These are phyloP conservation scores for Plagiodera versicolora DNA, from an alignment of 2,888 invertebrate genomes.

Conservation along the genomic window DNA sequence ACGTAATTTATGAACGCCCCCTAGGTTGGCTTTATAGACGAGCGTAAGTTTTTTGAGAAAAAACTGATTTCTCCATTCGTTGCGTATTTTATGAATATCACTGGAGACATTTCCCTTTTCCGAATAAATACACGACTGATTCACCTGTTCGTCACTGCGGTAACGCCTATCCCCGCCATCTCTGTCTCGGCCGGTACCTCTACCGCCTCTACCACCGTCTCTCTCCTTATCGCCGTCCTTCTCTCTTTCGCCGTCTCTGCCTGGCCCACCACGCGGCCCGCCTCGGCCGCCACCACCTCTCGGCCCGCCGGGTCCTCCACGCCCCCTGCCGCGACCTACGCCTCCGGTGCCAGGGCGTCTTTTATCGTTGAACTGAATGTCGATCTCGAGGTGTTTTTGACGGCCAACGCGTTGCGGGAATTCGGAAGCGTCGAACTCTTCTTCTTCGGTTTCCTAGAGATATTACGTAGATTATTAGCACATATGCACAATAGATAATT, in stretches of 20 bases:
- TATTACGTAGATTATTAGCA: neutral
- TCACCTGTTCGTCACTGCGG: neutral
- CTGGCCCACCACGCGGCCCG: conserved; percentile 47
- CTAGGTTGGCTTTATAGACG: no score
- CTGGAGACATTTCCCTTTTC: no score
- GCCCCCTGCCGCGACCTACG: conserved; percentile 59
- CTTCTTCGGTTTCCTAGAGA: conserved; percentile 50
- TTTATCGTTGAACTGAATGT: conserved; percentile 83
- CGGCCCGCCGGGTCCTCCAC: conserved; percentile 53
- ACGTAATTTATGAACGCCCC: no score
- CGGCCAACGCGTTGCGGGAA: conserved; percentile 86
- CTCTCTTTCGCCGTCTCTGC: conserved; percentile 41
- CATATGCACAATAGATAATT: no score
- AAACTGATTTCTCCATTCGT: no score
- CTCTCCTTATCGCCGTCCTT: conserved; percentile 48
- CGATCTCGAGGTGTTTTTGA: conserved; percentile 84
- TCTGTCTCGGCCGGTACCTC: neutral
- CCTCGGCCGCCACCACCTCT: conserved; percentile 44
- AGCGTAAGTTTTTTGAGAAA: no score
- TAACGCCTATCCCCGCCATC: neutral
- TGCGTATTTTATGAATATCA: no score
- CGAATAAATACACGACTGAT: no score
- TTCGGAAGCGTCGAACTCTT: conserved; percentile 73
- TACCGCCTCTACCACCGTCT: neutral
- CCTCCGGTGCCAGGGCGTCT: conserved; percentile 70